A percentile compares a stretch with the other conserved stretches of the same genome.
phyloP scores from a whole-genome alignment of 2,113 vertebrate genomes.

The Psilopsiagon aymara region DNA sequence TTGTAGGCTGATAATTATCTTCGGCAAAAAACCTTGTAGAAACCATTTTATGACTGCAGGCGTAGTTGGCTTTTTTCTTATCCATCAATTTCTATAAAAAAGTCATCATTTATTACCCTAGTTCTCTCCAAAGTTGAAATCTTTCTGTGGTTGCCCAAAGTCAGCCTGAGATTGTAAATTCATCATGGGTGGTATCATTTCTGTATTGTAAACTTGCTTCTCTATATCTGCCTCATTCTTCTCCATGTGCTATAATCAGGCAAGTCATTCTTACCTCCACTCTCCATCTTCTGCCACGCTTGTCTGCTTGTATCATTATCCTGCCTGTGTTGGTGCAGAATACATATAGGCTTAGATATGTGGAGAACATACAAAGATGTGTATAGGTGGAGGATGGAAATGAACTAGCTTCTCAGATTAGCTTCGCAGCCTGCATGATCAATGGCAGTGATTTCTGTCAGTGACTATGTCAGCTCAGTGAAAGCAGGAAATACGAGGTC shows the following conservation, averaged over 20 bases:
- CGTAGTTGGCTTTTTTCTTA: neutral
- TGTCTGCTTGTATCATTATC: neutral
- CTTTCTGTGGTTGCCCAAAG: neutral
- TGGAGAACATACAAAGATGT: neutral
- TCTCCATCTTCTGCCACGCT: neutral
- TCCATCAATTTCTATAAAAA: neutral
- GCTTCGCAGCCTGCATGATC: neutral
- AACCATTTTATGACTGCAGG: neutral
- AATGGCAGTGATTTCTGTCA: neutral
- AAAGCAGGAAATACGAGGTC: neutral
- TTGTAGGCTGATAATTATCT: neutral
- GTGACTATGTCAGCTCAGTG: neutral
- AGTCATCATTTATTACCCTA: neutral
- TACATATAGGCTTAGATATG: neutral
- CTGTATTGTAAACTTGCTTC: neutral
- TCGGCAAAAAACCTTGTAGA: neutral
- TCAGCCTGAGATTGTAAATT: neutral
- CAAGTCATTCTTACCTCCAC: neutral
- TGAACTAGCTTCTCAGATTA: neutral
- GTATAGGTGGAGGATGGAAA: neutral
- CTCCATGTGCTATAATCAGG: neutral
- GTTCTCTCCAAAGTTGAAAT: neutral
- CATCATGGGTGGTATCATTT: neutral
- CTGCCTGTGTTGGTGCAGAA: neutral
- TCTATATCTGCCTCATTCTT: neutral